Conservation (phyloP, 1,140 invertebrate species). For the Micrasema longulum region DNA sequence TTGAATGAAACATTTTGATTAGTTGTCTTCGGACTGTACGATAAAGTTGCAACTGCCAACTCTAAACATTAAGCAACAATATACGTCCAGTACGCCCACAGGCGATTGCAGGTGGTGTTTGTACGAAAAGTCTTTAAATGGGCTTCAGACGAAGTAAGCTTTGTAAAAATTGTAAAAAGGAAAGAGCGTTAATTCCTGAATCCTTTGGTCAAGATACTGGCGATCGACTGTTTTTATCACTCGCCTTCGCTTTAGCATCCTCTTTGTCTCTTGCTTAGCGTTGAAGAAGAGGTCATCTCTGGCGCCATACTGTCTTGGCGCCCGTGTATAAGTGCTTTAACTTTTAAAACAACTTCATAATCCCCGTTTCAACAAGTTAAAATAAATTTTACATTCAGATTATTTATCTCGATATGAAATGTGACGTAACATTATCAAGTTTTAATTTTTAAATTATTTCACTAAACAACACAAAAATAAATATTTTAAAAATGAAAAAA, state of each 20-base stretch:
- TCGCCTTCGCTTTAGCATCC: too few relatives aligned
- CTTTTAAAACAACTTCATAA: not conserved
- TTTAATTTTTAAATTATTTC: too few relatives aligned
- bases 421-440: too few relatives aligned
- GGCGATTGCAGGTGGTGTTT: constrained; percentile 33
- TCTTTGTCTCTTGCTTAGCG: too few relatives aligned
- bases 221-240: too few relatives aligned
- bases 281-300: constrained; percentile 15
- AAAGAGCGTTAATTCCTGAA: not conserved
- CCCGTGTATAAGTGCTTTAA: constrained; percentile 17
- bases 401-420: too few relatives aligned
- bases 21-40: not conserved
- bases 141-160: not conserved
- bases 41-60: not conserved
- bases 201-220: too few relatives aligned
- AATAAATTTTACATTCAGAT: too few relatives aligned
- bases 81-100: constrained; percentile 28
- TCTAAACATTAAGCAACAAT: constrained; percentile 21
- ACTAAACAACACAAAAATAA: too few relatives aligned
- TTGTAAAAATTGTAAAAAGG: not conserved
- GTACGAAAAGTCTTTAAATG: not conserved
- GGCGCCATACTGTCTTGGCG: constrained; percentile 37
- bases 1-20: not conserved
- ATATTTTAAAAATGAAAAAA: too few relatives aligned
- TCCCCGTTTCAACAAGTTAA: too few relatives aligned